Conservation (phyloP, 2,113 vertebrate genomes). For the Pagrus major region DNA sequence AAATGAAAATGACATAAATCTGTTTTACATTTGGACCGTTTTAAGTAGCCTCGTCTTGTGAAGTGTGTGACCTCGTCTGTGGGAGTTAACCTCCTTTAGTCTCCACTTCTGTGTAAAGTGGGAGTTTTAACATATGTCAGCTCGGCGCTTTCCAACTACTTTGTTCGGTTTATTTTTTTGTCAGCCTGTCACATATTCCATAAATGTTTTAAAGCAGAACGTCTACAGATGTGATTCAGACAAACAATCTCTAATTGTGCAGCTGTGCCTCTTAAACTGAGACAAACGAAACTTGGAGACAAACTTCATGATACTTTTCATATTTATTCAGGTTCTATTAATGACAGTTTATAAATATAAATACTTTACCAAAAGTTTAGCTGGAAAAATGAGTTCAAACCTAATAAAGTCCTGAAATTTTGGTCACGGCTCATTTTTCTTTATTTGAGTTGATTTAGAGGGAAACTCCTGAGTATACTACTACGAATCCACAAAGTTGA, state of each 20-base stretch:
- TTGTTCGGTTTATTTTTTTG: not conserved
- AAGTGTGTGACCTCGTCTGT: not conserved
- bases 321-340: not conserved
- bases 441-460: not conserved
- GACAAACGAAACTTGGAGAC: not conserved
- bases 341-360: not conserved
- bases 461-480: not conserved
- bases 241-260: not conserved
- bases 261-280: constrained; percentile 17
- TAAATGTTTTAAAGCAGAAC: not conserved
- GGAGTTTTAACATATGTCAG: not conserved
- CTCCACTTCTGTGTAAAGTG: not conserved
- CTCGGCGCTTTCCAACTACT: not conserved
- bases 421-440: not conserved
- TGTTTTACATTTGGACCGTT: not conserved
- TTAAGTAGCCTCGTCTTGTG: not conserved
- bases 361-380: not conserved
- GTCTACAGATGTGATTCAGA: constrained; percentile 7
- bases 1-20: not conserved
- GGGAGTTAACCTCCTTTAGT: too few species aligned
- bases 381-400: not conserved
- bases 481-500: not conserved
- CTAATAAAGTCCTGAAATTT: not conserved
- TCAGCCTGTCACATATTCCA: not conserved
- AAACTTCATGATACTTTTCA: not conserved